A percentile compares a stretch with the other conserved stretches of the same genome.
Conservation (phyloP, 2,888 invertebrate species). For the Pachydiplax longipennis region DNA sequence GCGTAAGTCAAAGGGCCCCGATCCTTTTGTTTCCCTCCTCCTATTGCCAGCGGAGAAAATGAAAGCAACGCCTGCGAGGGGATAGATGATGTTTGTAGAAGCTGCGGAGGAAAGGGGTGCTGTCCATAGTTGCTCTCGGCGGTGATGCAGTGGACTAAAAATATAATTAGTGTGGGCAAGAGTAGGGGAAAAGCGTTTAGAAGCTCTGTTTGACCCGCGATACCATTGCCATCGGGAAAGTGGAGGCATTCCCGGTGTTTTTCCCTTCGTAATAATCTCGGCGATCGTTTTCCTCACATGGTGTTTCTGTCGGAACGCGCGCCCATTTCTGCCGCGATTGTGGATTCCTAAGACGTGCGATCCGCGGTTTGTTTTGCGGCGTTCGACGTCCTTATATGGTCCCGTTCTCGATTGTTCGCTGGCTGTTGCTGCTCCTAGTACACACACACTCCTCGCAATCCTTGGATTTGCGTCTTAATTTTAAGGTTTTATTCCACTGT, state of each 20-base stretch:
- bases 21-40: neutral
- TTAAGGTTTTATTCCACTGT: neutral
- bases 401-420: neutral
- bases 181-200: neutral
- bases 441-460: neutral
- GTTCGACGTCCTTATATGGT: neutral
- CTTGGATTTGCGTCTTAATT: neutral
- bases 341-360: neutral
- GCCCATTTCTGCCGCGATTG: neutral
- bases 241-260: neutral
- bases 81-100: neutral
- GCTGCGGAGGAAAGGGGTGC: neutral
- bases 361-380: neutral
- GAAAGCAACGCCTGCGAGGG: neutral
- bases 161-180: neutral
- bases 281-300: neutral
- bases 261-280: neutral
- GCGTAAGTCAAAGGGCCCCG: neutral
- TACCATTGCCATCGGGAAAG: neutral
- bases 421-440: neutral
- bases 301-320: neutral
- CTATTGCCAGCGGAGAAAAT: neutral
- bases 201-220: neutral
- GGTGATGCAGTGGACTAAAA: neutral
- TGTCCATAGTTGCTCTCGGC: neutral